These are phyloP conservation scores for Struthidea cinerea DNA, from an alignment of 2,113 vertebrate genomes.

Conservation along the genomic window DNA sequence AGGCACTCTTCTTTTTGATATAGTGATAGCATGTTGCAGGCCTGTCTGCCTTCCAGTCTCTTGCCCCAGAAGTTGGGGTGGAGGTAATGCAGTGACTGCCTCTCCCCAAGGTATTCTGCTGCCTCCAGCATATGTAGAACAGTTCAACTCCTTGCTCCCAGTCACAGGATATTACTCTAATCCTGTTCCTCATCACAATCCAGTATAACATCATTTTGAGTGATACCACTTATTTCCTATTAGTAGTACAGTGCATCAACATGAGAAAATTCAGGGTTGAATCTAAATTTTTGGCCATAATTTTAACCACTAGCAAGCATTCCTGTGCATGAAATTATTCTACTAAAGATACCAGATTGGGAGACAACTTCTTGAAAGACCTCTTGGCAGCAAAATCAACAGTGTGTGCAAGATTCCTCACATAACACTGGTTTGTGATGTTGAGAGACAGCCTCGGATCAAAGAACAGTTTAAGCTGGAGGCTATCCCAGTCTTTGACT, in stretches of 20 bases:
- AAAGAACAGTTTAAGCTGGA: slow-evolving; percentile 5
- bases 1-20: background rate
- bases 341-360: background rate
- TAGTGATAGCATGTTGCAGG: background rate
- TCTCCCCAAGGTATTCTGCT: background rate
- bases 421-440: background rate
- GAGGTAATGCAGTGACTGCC: background rate
- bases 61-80: background rate
- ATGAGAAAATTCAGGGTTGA: background rate
- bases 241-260: background rate
- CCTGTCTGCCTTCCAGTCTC: background rate
- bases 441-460: background rate
- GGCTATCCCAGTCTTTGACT: background rate
- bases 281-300: background rate
- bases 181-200: background rate
- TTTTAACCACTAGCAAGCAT: background rate
- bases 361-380: slow-evolving; percentile 9
- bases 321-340: background rate
- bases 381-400: slow-evolving; percentile 8
- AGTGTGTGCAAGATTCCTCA: background rate
- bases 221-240: background rate
- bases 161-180: background rate
- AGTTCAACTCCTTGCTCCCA: background rate
- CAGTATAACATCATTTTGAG: background rate
- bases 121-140: background rate